These are phyloP conservation scores for Climacteris rufus DNA, from an alignment of 2,113 vertebrate species.

Conservation along the genomic window DNA sequence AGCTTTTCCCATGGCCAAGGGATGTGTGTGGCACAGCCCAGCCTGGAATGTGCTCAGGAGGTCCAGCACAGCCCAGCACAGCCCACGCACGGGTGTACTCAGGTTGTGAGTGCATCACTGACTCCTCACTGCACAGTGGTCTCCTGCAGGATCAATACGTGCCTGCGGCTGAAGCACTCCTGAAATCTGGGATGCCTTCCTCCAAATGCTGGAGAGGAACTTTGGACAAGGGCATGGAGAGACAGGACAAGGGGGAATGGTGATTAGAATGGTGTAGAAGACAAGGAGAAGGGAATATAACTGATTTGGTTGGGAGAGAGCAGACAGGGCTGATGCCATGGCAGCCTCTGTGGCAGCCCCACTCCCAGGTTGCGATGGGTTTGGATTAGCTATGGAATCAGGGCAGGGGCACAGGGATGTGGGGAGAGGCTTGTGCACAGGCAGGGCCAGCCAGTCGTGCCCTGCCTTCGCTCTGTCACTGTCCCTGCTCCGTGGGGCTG, in stretches of 20 bases:
- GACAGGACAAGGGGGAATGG: neutral
- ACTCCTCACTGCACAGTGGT: neutral
- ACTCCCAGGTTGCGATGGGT: neutral
- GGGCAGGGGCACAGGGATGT: neutral
- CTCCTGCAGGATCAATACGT: neutral
- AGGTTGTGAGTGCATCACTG: fast-evolving
- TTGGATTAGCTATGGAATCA: neutral
- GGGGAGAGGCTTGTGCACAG: neutral
- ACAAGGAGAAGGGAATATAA: neutral
- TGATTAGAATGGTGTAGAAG: neutral
- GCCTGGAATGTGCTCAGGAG: neutral
- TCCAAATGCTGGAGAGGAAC: neutral
- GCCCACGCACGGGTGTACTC: fast-evolving
- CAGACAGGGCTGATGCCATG: neutral
- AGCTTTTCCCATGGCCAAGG: neutral
- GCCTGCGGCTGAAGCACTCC: neutral
- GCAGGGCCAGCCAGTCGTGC: neutral
- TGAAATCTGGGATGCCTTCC: neutral
- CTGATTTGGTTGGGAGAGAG: neutral
- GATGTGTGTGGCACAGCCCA: neutral
- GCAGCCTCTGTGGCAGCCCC: neutral
- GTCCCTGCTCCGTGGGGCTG: neutral
- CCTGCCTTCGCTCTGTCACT: neutral
- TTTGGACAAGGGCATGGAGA: neutral
- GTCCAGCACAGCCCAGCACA: neutral